These are phyloP conservation scores for Palaemon carinicauda DNA, from an alignment of 1,140 invertebrate species.

Conservation along the genomic window DNA sequence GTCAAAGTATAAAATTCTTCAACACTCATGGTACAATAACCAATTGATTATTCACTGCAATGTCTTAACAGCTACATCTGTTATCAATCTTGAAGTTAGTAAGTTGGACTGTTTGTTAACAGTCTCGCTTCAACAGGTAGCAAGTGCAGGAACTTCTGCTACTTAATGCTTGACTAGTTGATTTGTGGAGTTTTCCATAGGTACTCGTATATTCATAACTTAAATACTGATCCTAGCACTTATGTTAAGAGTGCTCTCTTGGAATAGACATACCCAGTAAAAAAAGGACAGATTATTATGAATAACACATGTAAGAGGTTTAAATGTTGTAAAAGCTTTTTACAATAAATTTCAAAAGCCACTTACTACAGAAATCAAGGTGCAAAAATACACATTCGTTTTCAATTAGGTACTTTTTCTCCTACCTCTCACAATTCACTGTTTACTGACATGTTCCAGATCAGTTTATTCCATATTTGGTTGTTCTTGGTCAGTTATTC, in stretches of 20 bases:
- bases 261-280: conserved; percentile 23
- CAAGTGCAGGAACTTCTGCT: conserved; percentile 40
- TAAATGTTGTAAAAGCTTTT: conserved; percentile 23
- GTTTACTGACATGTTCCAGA: conserved; percentile 8
- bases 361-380: conserved; percentile 37
- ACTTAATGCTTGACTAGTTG: conserved; percentile 52
- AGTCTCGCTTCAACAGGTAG: conserved; percentile 21
- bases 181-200: conserved; percentile 47
- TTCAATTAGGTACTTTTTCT: conserved; percentile 9
- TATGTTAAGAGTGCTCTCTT: conserved; percentile 32
- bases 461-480: conserved; percentile 3
- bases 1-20: conserved; percentile 7
- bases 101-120: conserved; percentile 38
- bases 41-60: conserved; percentile 12
- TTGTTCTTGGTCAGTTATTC: conserved; percentile 9
- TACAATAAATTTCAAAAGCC: conserved; percentile 29
- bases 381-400: conserved; percentile 45
- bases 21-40: background rate
- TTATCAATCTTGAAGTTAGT: conserved; percentile 9
- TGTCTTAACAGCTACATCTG: conserved; percentile 27
- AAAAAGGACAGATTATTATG: conserved; percentile 10
- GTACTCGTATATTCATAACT: conserved; percentile 32
- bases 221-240: conserved; percentile 52
- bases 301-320: conserved; percentile 34
- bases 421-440: background rate